Percentiles rank a stretch among this genome's conserved stretches.
Evolutionary conservation across 2,113 vertebrate genomes (phyloP).

Genomic region (Salminus brasiliensis): DNA sequence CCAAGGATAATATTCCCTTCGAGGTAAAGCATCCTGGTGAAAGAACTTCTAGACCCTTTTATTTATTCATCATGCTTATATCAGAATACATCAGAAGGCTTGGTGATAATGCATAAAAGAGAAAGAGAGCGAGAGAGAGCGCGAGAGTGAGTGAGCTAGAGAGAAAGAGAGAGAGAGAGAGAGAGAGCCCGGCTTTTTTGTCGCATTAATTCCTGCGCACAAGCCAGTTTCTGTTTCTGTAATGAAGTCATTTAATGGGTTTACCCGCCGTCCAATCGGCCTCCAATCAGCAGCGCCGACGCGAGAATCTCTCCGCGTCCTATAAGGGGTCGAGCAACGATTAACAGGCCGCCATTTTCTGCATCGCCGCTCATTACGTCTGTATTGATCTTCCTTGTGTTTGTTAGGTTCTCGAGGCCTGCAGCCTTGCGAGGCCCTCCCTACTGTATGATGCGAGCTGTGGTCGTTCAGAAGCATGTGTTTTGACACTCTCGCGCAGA

Average conservation of each 20-base stretch:
- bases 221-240: slow-evolving; percentile 5
- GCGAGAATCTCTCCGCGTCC: not conserved
- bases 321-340: not conserved
- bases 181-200: slow-evolving; percentile 54
- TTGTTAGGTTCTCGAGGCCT: not conserved
- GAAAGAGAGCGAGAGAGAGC: slow-evolving; percentile 64
- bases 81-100: slow-evolving; percentile 79
- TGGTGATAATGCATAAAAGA: slow-evolving; percentile 85
- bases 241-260: not conserved
- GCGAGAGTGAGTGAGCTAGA: slow-evolving; percentile 59
- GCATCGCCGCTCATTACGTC: not conserved
- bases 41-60: slow-evolving; percentile 84
- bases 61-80: slow-evolving; percentile 90
- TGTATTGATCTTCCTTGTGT: not conserved
- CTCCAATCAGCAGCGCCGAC: not conserved
- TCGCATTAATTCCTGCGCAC: slow-evolving; percentile 54
- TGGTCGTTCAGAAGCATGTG: not conserved
- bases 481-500: slow-evolving; percentile 17
- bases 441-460: slow-evolving; percentile 35
- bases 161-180: slow-evolving; percentile 55
- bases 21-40: slow-evolving; percentile 91
- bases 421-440: slow-evolving; percentile 60
- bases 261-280: slow-evolving; percentile 49
- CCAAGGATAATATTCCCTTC: slow-evolving; percentile 94
- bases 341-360: not conserved